Conservation (phyloP, 2,888 invertebrate species). For the Taenaris catops region DNA sequence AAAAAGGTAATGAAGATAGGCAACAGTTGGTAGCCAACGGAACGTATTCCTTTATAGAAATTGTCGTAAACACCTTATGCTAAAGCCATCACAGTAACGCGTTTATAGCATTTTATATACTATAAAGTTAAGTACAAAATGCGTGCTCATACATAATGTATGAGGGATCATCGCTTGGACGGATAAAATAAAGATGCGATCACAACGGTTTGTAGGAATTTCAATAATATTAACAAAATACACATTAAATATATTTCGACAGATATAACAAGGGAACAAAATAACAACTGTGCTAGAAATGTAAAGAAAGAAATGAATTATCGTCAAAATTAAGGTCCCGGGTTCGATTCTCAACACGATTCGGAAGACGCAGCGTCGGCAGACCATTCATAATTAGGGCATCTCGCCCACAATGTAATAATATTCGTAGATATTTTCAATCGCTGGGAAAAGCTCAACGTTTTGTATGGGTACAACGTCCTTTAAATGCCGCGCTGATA, state of each 20-base stretch:
- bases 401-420: no score
- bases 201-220: constrained; percentile 30
- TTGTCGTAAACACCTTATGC: not conserved
- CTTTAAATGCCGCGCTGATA: no score
- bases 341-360: not conserved
- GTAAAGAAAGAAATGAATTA: not conserved
- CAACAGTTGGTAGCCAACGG: no score
- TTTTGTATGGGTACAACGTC: no score
- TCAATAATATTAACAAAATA: not conserved
- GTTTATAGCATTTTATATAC: constrained; percentile 10
- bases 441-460: no score
- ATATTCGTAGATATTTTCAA: no score
- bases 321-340: not conserved
- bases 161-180: constrained; percentile 51
- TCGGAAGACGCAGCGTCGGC: no score
- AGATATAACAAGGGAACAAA: no score
- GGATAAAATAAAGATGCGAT: constrained; percentile 33
- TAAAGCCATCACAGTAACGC: constrained; percentile 6
- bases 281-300: no score
- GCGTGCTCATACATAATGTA: constrained; percentile 61
- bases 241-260: not conserved
- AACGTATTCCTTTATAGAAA: no score
- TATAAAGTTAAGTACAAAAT: constrained; percentile 32
- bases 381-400: no score
- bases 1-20: no score